A percentile compares a stretch with the other conserved stretches of the same genome.
Conservation (phyloP, 2,888 invertebrate genomes). For the Prosapia bicincta region DNA sequence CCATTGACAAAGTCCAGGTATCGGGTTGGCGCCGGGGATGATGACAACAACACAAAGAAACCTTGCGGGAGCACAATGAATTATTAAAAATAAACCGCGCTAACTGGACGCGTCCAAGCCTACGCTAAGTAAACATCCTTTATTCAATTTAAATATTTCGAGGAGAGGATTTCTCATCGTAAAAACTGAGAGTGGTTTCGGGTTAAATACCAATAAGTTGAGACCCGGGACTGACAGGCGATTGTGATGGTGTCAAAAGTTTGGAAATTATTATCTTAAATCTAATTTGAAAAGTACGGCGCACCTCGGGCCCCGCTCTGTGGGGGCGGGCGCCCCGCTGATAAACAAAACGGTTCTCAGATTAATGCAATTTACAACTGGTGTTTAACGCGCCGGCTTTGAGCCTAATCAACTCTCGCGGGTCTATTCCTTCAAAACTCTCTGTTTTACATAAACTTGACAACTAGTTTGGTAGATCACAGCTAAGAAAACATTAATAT, state of each 20-base stretch:
- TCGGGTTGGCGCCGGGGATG: too few species aligned
- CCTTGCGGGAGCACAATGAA: conserved; percentile 11
- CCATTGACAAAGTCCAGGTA: conserved; percentile 4
- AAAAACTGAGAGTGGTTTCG: conserved; percentile 5
- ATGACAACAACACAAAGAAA: too few species aligned
- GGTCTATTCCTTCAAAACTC: too few species aligned
- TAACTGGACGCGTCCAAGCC: conserved; percentile 11
- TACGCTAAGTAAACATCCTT: conserved; percentile 29
- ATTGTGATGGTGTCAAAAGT: conserved; percentile 27
- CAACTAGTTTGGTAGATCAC: not conserved
- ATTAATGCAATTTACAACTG: conserved; percentile 20
- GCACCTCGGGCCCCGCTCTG: not conserved
- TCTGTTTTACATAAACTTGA: too few species aligned
- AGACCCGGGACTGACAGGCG: conserved; percentile 15
- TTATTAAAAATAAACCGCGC: not conserved
- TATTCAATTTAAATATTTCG: conserved; percentile 31
- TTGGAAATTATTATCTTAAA: conserved; percentile 25
- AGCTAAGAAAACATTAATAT: not conserved
- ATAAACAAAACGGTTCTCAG: conserved; percentile 16
- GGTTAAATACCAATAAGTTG: conserved; percentile 18
- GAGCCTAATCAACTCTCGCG: not conserved
- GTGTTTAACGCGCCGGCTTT: not conserved
- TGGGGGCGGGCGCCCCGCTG: conserved; percentile 12
- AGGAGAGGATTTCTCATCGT: not conserved
- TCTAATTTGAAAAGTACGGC: conserved; percentile 27